Conservation (phyloP, 2,888 invertebrate genomes). For the Mesoligia furuncula region DNA sequence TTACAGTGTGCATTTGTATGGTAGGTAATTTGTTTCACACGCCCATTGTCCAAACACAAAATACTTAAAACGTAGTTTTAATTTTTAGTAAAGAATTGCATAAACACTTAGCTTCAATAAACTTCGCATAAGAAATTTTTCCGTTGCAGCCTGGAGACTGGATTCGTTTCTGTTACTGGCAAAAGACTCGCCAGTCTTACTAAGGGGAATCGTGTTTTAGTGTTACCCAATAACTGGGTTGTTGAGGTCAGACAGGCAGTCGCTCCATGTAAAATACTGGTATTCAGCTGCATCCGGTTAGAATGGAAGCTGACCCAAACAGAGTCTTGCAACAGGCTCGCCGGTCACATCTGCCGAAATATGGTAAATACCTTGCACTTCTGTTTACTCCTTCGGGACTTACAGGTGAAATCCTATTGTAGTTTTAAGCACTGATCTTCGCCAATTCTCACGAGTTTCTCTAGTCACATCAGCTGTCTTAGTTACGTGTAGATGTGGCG, state of each 20-base stretch:
- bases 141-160: background rate
- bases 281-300: background rate
- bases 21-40: constrained; percentile 48
- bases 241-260: background rate
- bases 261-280: background rate
- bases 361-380: background rate
- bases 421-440: constrained; percentile 31
- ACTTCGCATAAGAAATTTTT: background rate
- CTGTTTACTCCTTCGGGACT: background rate
- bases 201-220: background rate
- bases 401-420: background rate
- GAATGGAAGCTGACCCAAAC: background rate
- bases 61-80: constrained; percentile 12
- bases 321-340: too few relatives aligned
- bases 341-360: background rate
- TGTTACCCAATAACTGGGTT: background rate
- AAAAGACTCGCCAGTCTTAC: background rate
- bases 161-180: background rate
- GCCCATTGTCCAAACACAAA: constrained; percentile 19
- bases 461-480: constrained; percentile 45
- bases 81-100: constrained; percentile 7
- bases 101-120: constrained; percentile 12
- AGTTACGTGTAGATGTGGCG: constrained; percentile 19
- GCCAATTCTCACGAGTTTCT: constrained; percentile 63
- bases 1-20: constrained; percentile 32